phyloP scores from a whole-genome alignment of 2,888 invertebrate species.

The Phortica okadai region DNA sequence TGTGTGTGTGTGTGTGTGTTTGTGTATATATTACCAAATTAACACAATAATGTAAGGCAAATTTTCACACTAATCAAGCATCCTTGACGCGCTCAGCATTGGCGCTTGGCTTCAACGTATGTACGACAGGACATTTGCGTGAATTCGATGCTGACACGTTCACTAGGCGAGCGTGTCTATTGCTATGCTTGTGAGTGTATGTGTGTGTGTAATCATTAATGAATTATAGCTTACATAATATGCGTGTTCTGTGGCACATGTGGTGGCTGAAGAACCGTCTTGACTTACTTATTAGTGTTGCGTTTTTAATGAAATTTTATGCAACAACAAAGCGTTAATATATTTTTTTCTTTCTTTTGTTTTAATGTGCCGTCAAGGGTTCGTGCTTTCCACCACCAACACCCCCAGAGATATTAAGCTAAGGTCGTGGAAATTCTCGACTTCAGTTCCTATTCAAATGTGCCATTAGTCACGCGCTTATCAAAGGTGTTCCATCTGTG shows the following conservation, averaged over 20 bases:
- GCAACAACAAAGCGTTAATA: constrained; percentile 7
- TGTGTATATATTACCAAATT: constrained; percentile 47
- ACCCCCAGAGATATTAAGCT: background rate
- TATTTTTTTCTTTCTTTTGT: constrained; percentile 52
- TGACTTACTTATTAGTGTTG: constrained; percentile 25
- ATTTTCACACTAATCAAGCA: constrained; percentile 55
- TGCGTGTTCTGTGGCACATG: constrained; percentile 60
- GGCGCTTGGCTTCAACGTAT: background rate
- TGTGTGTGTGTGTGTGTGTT: background rate
- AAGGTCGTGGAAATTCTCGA: background rate
- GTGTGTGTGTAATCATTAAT: constrained; percentile 66
- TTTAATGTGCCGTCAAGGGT: constrained; percentile 53
- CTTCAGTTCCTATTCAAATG: background rate
- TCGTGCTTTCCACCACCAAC: constrained; percentile 5
- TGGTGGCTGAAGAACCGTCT: constrained; percentile 46
- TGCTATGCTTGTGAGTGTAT: constrained; percentile 35
- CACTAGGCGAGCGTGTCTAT: constrained; percentile 15
- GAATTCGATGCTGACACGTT: constrained; percentile 13
- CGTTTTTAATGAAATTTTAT: constrained; percentile 59
- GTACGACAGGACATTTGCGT: background rate
- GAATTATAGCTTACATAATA: constrained; percentile 59
- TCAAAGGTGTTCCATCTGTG: constrained; percentile 61
- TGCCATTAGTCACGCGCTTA: constrained; percentile 65
- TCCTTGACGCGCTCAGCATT: background rate
- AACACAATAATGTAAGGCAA: constrained; percentile 56